Base-by-base conservation (phyloP, 2,888 invertebrate species). In the Pristionchus exspectatus region DNA sequence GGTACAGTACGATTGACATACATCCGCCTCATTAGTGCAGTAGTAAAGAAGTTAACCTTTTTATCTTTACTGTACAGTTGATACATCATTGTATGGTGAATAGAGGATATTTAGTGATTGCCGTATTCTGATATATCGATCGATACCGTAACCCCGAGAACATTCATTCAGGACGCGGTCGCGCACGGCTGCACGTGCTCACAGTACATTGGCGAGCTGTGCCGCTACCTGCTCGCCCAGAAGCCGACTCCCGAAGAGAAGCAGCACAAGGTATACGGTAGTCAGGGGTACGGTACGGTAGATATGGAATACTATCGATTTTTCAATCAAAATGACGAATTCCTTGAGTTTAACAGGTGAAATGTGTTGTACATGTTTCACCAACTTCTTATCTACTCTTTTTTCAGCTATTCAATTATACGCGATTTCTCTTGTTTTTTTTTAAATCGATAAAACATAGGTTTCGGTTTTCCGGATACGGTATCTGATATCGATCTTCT, bases 41-140 rank as follows among this genome's bases (percentile, higher is more conserved):
- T 38, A 38, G 38, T 38, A 38, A 38, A 38, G 38, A 38, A 38
- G 38, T 38, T 38, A 38, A 38, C 38, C 38, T 38, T 38, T n/a
- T 38, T 38, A 38, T 2, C 38, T 3, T 38, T 38, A 38, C 38
- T 2, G 38, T 38, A 38, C 38, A 9, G 44, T 50, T 50, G 44
- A 9, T 9, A 50, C 44, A 50, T n/a, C n/a, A n/a, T n/a, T n/a
- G n/a, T 54, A 7, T 27, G 72, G 21, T 33, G 3, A 74, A 38
- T 38, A 38, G 38, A 3, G 38, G 38, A 38, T 38, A 2, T 2
- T 3, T 38, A 38, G 2, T 38, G 38, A 38, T 3, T 98, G 99
- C 33, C 30, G 33, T 72, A 33, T 7, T 12, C 12, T 98, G 95
- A 96, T 97, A 90, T 97, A 97, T 95, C 97, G 97, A 95, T 97